A percentile compares a stretch with the other conserved stretches of the same genome.
Evolutionary conservation across 2,888 invertebrate species (phyloP).

Genomic region (Trichogramma dendrolimi): DNA sequence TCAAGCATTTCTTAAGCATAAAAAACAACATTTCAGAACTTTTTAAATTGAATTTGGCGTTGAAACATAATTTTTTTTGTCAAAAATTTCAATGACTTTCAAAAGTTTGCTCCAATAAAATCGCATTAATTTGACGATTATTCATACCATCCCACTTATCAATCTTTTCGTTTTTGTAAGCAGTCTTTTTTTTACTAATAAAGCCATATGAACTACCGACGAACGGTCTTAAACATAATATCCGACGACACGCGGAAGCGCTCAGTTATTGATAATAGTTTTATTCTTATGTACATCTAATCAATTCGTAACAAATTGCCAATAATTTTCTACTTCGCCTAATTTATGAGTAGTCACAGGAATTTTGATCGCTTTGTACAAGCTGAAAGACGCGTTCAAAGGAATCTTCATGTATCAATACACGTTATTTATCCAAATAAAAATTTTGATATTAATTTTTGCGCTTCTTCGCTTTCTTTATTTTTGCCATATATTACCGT

Average conservation of each 20-base stretch:
- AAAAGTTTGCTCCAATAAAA: background rate
- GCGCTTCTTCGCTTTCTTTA: no score
- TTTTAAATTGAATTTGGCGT: no score
- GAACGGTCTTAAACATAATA: background rate
- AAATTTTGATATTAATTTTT: background rate
- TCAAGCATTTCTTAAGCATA: no score
- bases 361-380: slow-evolving; percentile 21
- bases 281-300: background rate
- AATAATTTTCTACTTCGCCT: slow-evolving; percentile 10
- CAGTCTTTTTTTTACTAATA: slow-evolving; percentile 41
- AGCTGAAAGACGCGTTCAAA: slow-evolving; percentile 29
- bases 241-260: slow-evolving; percentile 15
- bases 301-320: slow-evolving; percentile 21
- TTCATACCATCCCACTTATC: slow-evolving; percentile 17
- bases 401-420: slow-evolving; percentile 20
- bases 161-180: slow-evolving; percentile 38
- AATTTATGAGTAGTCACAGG: slow-evolving; percentile 13
- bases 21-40: no score
- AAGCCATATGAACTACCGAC: slow-evolving; percentile 13
- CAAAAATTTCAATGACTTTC: no score
- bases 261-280: slow-evolving; percentile 14
- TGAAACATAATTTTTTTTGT: no score
- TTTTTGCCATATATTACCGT: slow-evolving; percentile 8
- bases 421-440: slow-evolving; percentile 1
- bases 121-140: background rate